Conservation (phyloP, 2,113 vertebrate species). For the Carettochelys insculpta region DNA sequence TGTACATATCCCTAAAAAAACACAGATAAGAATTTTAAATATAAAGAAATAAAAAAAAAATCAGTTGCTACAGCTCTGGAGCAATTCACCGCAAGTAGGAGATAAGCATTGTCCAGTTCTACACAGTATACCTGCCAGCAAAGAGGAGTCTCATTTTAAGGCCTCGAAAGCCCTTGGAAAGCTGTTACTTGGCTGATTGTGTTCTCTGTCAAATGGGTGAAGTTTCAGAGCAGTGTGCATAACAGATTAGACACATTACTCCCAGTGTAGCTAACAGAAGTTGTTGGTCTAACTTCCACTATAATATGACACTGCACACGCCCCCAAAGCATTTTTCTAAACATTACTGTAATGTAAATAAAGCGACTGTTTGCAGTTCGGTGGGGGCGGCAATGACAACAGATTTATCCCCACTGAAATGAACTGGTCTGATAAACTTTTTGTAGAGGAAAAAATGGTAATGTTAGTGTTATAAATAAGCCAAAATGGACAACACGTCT, state of each 20-base stretch:
- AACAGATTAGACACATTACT: background rate
- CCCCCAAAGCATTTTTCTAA: accelerated
- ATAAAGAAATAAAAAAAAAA: background rate
- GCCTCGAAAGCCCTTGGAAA: slow-evolving; percentile 14
- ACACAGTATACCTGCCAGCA: background rate
- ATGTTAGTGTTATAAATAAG: background rate
- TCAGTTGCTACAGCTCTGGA: background rate
- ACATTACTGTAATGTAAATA: accelerated
- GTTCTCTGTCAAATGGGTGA: background rate
- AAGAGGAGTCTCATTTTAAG: slow-evolving; percentile 20
- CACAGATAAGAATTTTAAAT: background rate
- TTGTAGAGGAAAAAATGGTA: background rate
- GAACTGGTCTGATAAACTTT: accelerated
- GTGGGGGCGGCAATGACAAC: accelerated
- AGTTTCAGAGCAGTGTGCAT: background rate
- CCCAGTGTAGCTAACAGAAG: background rate
- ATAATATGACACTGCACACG: background rate
- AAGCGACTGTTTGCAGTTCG: accelerated
- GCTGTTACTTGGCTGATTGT: slow-evolving; percentile 29
- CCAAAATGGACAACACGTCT: background rate
- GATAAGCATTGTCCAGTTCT: accelerated
- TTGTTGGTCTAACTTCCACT: background rate
- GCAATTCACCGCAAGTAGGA: background rate
- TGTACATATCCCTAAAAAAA: background rate
- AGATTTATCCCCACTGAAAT: accelerated